Percentiles rank a stretch among this genome's conserved stretches.
Evolutionary conservation across 2,888 invertebrate genomes (phyloP).

Genomic region (Apeira syringaria): DNA sequence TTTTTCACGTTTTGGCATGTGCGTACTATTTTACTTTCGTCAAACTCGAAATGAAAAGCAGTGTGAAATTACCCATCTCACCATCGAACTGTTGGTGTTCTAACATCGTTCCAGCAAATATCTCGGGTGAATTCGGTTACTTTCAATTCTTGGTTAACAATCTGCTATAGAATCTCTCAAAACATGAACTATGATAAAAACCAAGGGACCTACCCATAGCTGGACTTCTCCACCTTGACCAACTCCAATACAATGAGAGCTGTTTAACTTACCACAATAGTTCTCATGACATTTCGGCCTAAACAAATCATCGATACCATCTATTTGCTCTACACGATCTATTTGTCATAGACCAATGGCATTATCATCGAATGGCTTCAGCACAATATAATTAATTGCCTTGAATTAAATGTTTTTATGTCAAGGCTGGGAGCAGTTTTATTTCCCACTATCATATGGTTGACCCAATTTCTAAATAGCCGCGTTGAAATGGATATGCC

Average conservation of each 20-base stretch:
- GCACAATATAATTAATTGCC: slow-evolving; percentile 66
- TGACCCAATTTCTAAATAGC: slow-evolving; percentile 56
- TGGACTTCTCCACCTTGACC: slow-evolving; percentile 1
- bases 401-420: slow-evolving; percentile 76
- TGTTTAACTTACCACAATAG: slow-evolving; percentile 3
- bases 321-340: slow-evolving; percentile 27
- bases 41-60: too few species aligned
- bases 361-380: slow-evolving; percentile 57
- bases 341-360: slow-evolving; percentile 59
- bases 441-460: slow-evolving; percentile 48
- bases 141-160: too few species aligned
- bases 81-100: too few species aligned
- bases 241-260: neutral
- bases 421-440: slow-evolving; percentile 64
- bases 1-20: too few species aligned
- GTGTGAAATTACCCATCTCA: too few species aligned
- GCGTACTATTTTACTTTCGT: too few species aligned
- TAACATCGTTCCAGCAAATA: too few species aligned
- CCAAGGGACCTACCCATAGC: neutral
- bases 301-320: slow-evolving; percentile 25
- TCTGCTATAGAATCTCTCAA: too few species aligned
- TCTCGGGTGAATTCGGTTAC: too few species aligned
- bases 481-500: slow-evolving; percentile 20
- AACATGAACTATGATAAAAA: too few species aligned
- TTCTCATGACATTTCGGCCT: slow-evolving; percentile 19